These are phyloP conservation scores for Elgonia sp. DNA, from an alignment of 2,888 invertebrate genomes.

Conservation along the genomic window DNA sequence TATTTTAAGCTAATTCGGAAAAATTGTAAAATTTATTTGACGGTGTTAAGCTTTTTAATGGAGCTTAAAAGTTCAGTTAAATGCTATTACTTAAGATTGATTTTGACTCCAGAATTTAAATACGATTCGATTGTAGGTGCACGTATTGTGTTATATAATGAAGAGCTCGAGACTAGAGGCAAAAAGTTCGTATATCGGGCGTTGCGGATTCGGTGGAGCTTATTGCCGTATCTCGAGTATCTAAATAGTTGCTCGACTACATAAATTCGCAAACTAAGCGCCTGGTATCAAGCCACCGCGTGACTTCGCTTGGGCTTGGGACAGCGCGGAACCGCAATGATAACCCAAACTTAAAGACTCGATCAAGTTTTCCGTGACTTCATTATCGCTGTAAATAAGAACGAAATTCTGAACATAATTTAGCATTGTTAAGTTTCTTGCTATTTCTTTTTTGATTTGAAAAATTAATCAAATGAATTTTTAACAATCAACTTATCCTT, in stretches of 20 bases:
- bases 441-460: no score
- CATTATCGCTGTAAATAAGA: constrained; percentile 51
- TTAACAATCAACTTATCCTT: no score
- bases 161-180: constrained; percentile 37
- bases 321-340: constrained; percentile 58
- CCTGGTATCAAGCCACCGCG: constrained; percentile 53
- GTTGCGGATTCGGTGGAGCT: constrained; percentile 69
- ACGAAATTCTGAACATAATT: constrained; percentile 9
- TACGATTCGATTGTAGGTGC: no score
- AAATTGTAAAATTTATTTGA: no score
- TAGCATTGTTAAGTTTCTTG: neutral
- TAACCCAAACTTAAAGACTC: constrained; percentile 64
- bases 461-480: no score
- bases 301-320: constrained; percentile 49
- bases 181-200: constrained; percentile 64
- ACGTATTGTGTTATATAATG: neutral
- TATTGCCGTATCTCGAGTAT: constrained; percentile 80
- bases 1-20: no score
- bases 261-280: constrained; percentile 82
- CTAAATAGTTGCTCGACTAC: constrained; percentile 84
- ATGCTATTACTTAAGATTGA: no score
- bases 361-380: constrained; percentile 62
- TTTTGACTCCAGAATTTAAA: no score
- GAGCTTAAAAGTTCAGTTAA: no score
- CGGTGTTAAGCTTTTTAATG: no score